phyloP scores from a whole-genome alignment of 53 echinoderm and acorn worm genomes.

The Actinopyga echinites region DNA sequence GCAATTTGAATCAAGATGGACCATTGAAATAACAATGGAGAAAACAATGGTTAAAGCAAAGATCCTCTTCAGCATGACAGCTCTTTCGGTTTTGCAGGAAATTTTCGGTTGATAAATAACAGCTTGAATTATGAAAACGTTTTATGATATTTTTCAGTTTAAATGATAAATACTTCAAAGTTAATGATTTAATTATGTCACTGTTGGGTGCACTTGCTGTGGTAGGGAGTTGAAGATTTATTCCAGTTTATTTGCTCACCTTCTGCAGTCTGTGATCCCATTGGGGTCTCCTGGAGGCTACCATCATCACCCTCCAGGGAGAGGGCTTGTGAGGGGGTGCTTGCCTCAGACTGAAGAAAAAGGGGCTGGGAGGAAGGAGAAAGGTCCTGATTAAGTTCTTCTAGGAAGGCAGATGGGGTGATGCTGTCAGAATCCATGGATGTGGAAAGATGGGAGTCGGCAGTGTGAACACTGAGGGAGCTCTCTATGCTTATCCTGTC shows the following conservation, averaged over 20 bases:
- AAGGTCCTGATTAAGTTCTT: conserved; percentile 69
- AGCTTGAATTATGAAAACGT: too few relatives aligned
- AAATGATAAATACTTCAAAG: too few relatives aligned
- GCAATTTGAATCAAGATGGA: too few relatives aligned
- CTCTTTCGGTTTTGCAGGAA: too few relatives aligned
- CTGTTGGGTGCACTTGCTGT: too few relatives aligned
- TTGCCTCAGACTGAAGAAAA: conserved; percentile 14
- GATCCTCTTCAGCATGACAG: too few relatives aligned
- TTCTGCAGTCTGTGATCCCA: neutral
- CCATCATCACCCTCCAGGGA: conserved; percentile 39
- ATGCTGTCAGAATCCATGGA: conserved; percentile 70
- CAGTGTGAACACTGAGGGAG: conserved; percentile 62
- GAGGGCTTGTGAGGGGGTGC: conserved; percentile 28
- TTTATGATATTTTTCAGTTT: too few relatives aligned
- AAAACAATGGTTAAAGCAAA: too few relatives aligned
- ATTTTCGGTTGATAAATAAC: too few relatives aligned
- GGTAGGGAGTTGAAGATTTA: too few relatives aligned
- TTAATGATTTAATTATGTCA: too few relatives aligned
- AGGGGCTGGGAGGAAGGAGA: conserved; percentile 6
- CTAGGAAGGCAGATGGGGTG: conserved; percentile 85
- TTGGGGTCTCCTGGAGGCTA: conserved; percentile 23
- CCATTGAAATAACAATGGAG: too few relatives aligned
- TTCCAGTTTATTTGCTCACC: neutral
- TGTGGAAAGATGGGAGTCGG: conserved; percentile 70
- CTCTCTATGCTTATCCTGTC: conserved; percentile 72